Base-by-base conservation (phyloP, 2,113 vertebrate genomes). In the Oostethus manadensis region DNA sequence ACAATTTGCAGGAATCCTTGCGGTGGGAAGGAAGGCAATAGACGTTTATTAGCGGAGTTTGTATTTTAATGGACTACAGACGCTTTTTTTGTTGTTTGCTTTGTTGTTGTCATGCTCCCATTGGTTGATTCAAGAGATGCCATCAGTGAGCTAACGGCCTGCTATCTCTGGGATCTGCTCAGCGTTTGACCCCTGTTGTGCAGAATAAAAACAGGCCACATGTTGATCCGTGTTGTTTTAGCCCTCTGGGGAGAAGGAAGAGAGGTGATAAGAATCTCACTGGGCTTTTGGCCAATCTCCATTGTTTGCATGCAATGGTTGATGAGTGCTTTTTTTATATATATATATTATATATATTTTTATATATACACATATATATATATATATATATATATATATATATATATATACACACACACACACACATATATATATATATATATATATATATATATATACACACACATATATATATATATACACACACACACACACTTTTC, bases 141-240 rank as follows among this genome's bases (percentile, higher is more conserved):
- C 64, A 80, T 77, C 76, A 51, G 44, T 47, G 60, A 71, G 64
- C 66, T 70, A 70, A 82, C 66, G 45, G 63, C 35, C 4, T 29
- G 13, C 43, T 78, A 79, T 81, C 74, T 78, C n/a, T 68, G 60
- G n/a, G 61, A 86, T 86, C 80, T 77, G 76, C 62, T 85, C 79
- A 56, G 76, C 56, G 38, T 71, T 61, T 67, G 84, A 79, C 72
- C 74, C 81, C 78, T 26, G 62, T 72, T 76, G 74, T 73, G 80
- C 60, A 59, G 68, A 80, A 71, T 72, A 56, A 77, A 83, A 86
- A 82, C 70, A 60, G 78, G 64, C 82, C 81, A 73, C 83, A 89
- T 86, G 78, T 82, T 87, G 76, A 77, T 78, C 71, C 62, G n/a
- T 88, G 86, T 88, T 88, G 81, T 85, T 87, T 87, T 88, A 83